Evolutionary conservation across 2,888 invertebrate species (phyloP).

Genomic region (Saturnia japonica): DNA sequence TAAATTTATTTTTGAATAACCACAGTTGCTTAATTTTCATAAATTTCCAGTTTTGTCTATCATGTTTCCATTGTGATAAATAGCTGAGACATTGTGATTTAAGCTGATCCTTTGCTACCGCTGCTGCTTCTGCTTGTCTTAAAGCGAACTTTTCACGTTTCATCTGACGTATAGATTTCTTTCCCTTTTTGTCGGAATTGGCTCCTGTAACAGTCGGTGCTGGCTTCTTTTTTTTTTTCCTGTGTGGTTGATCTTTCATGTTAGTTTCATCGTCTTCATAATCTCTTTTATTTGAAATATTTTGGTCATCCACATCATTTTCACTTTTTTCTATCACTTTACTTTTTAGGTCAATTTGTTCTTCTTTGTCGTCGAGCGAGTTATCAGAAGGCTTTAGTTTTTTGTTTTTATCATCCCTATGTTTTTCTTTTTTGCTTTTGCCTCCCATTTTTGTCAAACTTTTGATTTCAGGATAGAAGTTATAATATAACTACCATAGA

Average conservation of each 20-base stretch:
- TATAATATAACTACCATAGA: too few species aligned
- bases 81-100: conserved; percentile 85
- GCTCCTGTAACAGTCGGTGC: conserved; percentile 43
- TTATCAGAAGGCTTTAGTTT: conserved; percentile 31
- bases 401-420: conserved; percentile 43
- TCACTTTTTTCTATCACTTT: conserved; percentile 33
- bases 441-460: conserved; percentile 40
- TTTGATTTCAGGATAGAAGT: too few species aligned
- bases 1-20: conserved; percentile 86
- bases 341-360: conserved; percentile 29
- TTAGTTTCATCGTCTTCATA: conserved; percentile 54
- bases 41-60: conserved; percentile 88
- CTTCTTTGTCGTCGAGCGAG: conserved; percentile 21
- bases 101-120: conserved; percentile 77
- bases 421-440: conserved; percentile 51
- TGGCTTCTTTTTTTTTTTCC: conserved; percentile 62
- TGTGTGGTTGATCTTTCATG: conserved; percentile 53
- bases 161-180: conserved; percentile 84
- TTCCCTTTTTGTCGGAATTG: conserved; percentile 60
- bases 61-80: conserved; percentile 88
- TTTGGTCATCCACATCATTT: conserved; percentile 30
- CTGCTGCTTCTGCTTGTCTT: conserved; percentile 78
- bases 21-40: conserved; percentile 90
- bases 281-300: conserved; percentile 33
- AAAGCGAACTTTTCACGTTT: conserved; percentile 84